Conservation (phyloP, 2,797 vertebrate genomes). For the Siniperca scherzeri region DNA sequence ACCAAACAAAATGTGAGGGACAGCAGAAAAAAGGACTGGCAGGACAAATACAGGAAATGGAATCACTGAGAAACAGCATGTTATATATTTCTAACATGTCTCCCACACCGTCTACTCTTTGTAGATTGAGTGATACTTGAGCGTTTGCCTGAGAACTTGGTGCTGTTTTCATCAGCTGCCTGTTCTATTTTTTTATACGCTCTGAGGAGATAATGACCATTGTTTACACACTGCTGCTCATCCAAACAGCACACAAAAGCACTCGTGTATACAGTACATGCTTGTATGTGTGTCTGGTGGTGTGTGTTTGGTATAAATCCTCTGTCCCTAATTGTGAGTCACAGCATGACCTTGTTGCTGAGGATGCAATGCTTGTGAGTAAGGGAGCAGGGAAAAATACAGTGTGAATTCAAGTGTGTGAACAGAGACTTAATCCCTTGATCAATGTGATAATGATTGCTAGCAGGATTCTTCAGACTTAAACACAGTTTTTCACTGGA, state of each 20-base stretch:
- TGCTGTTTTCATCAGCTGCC: slow-evolving; percentile 40
- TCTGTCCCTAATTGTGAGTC: slow-evolving; percentile 3
- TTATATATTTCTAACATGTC: slow-evolving; percentile 18
- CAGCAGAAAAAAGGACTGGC: background rate
- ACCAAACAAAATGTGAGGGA: slow-evolving; percentile 28
- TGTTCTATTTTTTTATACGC: background rate
- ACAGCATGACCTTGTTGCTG: slow-evolving; percentile 27
- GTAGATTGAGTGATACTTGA: slow-evolving; percentile 30
- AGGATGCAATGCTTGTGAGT: background rate
- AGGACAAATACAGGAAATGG: background rate
- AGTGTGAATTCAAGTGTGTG: background rate
- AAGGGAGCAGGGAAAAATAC: background rate
- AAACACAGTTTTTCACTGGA: background rate
- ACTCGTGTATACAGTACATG: background rate
- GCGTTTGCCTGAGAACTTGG: slow-evolving; percentile 30
- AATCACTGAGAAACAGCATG: background rate
- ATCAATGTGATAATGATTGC: background rate
- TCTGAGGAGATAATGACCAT: slow-evolving; percentile 41
- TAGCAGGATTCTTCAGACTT: background rate
- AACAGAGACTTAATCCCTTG: background rate
- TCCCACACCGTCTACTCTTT: slow-evolving; percentile 7
- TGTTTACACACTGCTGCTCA: slow-evolving; percentile 47
- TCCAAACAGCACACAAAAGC: slow-evolving; percentile 13
- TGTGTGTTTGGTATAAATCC: background rate
- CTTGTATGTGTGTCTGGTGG: background rate